Base-by-base conservation (phyloP, 2,797 vertebrate species). In the Pteropus rufus region DNA sequence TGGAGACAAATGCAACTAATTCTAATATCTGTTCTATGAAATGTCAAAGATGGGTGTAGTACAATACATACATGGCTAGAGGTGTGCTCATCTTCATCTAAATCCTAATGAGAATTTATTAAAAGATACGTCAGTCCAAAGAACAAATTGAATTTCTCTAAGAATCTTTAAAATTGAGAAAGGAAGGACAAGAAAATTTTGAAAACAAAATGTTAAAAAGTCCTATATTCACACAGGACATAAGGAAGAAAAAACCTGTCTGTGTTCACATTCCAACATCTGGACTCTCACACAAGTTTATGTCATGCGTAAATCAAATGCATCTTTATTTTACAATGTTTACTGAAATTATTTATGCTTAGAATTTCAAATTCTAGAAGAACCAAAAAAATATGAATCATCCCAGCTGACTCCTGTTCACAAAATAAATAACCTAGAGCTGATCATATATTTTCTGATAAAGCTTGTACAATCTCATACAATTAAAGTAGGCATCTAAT, bases 381-480 rank as follows among this genome's bases (percentile, higher is more conserved):
- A 97, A 97, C 1, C 10, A 41, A 86, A 8, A 52, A 26, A 94
- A 92, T 81, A 87, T 21, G 83, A 95, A 91, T 92, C 24, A 4
- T 93, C 82, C 97, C 97, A 91, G 92, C 52, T 98, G 72, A 96
- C 89, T 97, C 67, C 87, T 97, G 86, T 72, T 95, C 34, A 19
- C 7, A 76, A 95, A 98, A 97, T 89, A 97, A 98, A 97, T 96
- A 98, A 97, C 97, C 81, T 95, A 65, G 14, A 95, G 94, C 89
- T 76, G 82, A 92, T 36, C 93, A 97, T 64, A 92, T 44, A 91
- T 95, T 95, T 96, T 93, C 93, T 8, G 82, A 84, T 94, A 94
- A 96, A 72, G 67, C 24, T 52, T 21, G 69, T 70, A n/a, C 2
- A 7, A 46, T 31, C 46, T 44, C 23, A 60, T 1, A 72, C 64